A percentile compares a stretch with the other conserved stretches of the same genome.
phyloP scores from a whole-genome alignment of 2,113 vertebrate genomes.

The Tachysurus vachellii region DNA sequence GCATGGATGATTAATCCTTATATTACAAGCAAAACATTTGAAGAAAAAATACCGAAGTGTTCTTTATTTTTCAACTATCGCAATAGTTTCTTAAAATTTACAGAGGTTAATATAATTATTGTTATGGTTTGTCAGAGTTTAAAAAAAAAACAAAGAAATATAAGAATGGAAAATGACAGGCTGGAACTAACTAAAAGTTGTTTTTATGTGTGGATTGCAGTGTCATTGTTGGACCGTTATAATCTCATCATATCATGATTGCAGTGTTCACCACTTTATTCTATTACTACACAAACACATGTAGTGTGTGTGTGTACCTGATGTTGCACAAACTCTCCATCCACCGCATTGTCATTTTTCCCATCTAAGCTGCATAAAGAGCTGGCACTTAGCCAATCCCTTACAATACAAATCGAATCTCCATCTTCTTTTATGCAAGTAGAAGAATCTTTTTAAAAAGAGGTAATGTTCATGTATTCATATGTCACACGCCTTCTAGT shows the following conservation, averaged over 20 bases:
- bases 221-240: constrained; percentile 6
- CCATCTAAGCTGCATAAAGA: constrained; percentile 13
- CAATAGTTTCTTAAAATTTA: neutral
- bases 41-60: neutral
- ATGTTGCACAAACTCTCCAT: constrained; percentile 11
- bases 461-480: neutral
- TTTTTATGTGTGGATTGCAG: neutral
- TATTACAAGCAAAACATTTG: neutral
- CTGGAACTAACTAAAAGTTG: neutral
- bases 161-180: neutral
- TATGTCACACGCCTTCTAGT: neutral
- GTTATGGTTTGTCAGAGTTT: neutral
- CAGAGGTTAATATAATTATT: neutral
- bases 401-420: neutral
- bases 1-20: neutral
- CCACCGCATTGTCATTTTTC: constrained; percentile 25
- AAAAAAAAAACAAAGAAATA: neutral
- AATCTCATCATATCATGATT: constrained; percentile 25
- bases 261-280: constrained; percentile 34
- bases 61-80: neutral
- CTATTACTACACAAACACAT: neutral
- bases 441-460: neutral
- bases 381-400: constrained; percentile 37
- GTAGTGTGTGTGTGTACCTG: neutral
- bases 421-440: neutral